Conservation (phyloP, 2,888 invertebrate species). For the Epistrophella euchroma region DNA sequence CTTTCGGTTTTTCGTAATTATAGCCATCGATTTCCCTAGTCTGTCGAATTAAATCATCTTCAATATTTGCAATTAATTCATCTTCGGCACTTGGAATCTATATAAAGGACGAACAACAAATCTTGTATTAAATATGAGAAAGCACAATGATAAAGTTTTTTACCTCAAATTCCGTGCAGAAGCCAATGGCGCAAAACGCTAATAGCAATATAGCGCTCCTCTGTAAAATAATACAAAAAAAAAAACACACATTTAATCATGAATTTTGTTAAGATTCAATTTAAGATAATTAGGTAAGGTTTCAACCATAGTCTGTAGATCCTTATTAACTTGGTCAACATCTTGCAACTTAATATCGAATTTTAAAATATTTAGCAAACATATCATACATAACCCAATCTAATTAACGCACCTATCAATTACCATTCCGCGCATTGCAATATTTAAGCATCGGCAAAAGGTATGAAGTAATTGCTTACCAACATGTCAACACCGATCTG, state of each 20-base stretch:
- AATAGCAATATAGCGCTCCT: conserved; percentile 82
- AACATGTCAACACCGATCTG: conserved; percentile 41
- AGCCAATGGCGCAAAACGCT: conserved; percentile 79
- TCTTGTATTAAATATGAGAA: not conserved
- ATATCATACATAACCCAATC: not conserved
- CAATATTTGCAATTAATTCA: conserved; percentile 2
- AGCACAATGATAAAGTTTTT: not conserved
- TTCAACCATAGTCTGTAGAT: too few relatives aligned
- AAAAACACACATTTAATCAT: not conserved
- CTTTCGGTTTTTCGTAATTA: conserved; percentile 79
- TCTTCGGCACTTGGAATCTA: conserved; percentile 43
- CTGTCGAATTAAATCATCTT: conserved; percentile 74
- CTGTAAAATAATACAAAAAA: conserved; percentile 77
- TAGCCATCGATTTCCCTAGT: conserved; percentile 81
- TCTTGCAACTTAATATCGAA: not conserved
- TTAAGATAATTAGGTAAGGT: too few relatives aligned
- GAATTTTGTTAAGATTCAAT: not conserved
- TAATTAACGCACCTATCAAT: conserved; percentile 26
- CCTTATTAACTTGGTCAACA: conserved; percentile 1
- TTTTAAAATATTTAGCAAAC: not conserved
- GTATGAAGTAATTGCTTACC: conserved; percentile 42
- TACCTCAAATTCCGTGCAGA: conserved; percentile 55
- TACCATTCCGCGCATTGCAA: conserved; percentile 36
- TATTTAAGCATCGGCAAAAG: conserved; percentile 21
- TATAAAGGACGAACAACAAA: not conserved